phyloP scores from a whole-genome alignment of 92 coral and sea anemone species.

The Palythoa grandiflora region DNA sequence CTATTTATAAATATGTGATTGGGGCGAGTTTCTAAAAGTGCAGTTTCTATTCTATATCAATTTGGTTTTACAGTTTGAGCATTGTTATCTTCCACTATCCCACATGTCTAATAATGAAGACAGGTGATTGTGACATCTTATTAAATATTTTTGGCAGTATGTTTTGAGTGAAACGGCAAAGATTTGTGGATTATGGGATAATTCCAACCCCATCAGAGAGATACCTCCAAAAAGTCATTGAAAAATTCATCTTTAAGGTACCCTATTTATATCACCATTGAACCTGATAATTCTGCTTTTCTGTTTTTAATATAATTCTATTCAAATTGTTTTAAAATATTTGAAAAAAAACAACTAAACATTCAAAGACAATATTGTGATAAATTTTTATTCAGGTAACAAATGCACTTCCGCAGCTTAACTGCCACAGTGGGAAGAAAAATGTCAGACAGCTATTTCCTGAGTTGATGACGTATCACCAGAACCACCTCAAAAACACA shows the following conservation, averaged over 20 bases:
- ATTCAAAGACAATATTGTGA: neutral
- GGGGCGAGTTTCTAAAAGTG: too few species aligned
- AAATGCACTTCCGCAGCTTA: constrained; percentile 49
- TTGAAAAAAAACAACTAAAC: constrained; percentile 16
- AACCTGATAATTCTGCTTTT: constrained; percentile 15
- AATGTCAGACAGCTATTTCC: constrained; percentile 26
- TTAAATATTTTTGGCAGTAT: constrained; percentile 19
- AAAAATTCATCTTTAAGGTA: neutral
- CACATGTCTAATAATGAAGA: too few species aligned
- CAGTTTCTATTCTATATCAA: too few species aligned
- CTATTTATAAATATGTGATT: too few species aligned
- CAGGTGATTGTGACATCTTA: neutral
- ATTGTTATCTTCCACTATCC: constrained; percentile 7
- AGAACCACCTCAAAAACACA: constrained; percentile 50
- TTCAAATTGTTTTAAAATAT: too few species aligned
- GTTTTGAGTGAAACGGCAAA: constrained; percentile 15
- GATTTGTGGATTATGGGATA: neutral
- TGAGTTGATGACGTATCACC: constrained; percentile 44
- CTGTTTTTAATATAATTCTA: neutral
- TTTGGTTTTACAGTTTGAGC: constrained; percentile 1
- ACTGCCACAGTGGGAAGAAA: constrained; percentile 39
- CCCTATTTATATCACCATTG: constrained; percentile 5
- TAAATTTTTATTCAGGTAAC: constrained; percentile 48
- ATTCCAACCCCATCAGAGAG: neutral
- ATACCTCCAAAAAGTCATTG: neutral